Evolutionary conservation across 2,113 vertebrate species (phyloP).

Genomic region (Silurus meridionalis): DNA sequence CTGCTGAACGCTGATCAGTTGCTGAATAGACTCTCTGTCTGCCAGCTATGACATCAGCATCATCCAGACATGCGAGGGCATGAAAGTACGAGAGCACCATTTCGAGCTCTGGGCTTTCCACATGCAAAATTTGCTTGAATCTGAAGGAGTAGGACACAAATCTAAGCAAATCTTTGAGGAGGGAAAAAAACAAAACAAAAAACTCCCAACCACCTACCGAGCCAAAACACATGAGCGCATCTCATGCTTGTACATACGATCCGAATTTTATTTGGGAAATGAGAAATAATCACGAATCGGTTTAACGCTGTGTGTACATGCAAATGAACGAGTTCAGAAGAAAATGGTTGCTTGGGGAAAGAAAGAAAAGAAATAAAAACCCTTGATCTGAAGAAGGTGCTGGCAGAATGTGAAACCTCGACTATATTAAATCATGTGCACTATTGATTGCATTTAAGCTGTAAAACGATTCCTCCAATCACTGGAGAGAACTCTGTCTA

Average conservation of each 20-base stretch:
- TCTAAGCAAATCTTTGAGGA: not conserved
- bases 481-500: too few species aligned
- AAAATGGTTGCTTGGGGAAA: not conserved
- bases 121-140: not conserved
- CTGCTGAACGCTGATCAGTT: constrained; percentile 46
- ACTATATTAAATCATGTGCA: constrained; percentile 24
- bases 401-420: not conserved
- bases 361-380: not conserved
- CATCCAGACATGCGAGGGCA: constrained; percentile 20
- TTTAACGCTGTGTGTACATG: not conserved
- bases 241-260: not conserved
- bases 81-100: not conserved
- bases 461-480: too few species aligned
- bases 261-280: too few species aligned
- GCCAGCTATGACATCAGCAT: constrained; percentile 52
- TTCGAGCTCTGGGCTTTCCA: not conserved
- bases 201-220: too few species aligned
- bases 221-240: not conserved
- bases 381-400: constrained; percentile 2
- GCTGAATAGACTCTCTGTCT: constrained; percentile 42
- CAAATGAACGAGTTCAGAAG: not conserved
- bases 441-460: too few species aligned
- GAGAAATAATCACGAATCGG: not conserved
- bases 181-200: constrained; percentile 27
- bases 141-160: not conserved